phyloP scores from a whole-genome alignment of 1,140 invertebrate species.

The Myzus persicae region DNA sequence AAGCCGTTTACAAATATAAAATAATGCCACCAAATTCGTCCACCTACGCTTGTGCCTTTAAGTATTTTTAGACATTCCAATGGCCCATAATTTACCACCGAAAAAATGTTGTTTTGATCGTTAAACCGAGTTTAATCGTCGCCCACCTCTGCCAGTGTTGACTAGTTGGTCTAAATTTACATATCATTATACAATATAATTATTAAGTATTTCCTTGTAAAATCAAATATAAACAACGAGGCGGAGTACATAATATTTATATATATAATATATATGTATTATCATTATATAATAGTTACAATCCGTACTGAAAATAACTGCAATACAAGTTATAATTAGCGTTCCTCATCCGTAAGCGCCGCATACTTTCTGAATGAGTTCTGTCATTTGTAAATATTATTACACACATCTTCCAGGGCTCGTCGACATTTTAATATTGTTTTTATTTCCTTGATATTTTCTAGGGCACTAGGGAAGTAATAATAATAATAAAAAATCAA shows the following conservation, averaged over 20 bases:
- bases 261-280: neutral
- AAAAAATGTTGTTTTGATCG: conserved; percentile 36
- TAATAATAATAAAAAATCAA: neutral
- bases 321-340: conserved; percentile 13
- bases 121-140: conserved; percentile 17
- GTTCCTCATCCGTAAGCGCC: neutral
- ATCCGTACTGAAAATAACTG: conserved; percentile 5
- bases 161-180: conserved; percentile 31
- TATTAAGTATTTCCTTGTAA: conserved; percentile 27
- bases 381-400: conserved; percentile 21
- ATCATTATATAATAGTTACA: conserved; percentile 3
- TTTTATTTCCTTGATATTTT: conserved; percentile 18
- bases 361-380: conserved; percentile 30
- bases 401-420: conserved; percentile 12
- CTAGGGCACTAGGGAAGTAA: conserved; percentile 4
- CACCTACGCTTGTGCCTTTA: neutral
- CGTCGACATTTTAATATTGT: neutral
- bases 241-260: conserved; percentile 10
- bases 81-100: conserved; percentile 19
- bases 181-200: conserved; percentile 29
- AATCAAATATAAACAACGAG: conserved; percentile 37
- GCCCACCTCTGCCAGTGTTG: conserved; percentile 12
- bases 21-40: conserved; percentile 23
- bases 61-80: conserved; percentile 34
- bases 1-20: neutral